These are phyloP conservation scores for Tetrao urogallus DNA, from an alignment of 2,113 vertebrate genomes.

Conservation along the genomic window DNA sequence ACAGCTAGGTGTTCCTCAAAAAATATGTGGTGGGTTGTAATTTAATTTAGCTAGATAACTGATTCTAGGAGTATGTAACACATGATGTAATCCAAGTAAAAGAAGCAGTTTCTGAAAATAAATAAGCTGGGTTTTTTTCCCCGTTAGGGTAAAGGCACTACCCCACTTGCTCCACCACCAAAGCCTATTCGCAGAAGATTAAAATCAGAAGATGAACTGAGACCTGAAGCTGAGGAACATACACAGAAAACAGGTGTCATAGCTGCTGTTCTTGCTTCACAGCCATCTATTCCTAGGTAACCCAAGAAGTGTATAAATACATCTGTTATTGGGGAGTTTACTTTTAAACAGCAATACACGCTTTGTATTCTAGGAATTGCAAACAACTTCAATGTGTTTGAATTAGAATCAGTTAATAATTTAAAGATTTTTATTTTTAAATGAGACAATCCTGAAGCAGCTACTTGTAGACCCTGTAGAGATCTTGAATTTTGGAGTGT, in stretches of 20 bases:
- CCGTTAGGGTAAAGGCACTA: constrained; percentile 87
- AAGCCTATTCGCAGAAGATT: constrained; percentile 95
- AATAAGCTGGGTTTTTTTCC: not conserved
- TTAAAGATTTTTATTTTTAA: not conserved
- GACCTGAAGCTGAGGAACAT: constrained; percentile 90
- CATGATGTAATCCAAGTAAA: not conserved
- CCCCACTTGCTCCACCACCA: constrained; percentile 94
- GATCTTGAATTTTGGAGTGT: not conserved
- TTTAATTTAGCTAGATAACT: not conserved
- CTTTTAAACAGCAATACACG: not conserved
- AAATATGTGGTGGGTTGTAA: not conserved
- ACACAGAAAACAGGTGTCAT: constrained; percentile 90
- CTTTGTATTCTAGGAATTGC: constrained; percentile 38
- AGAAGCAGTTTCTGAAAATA: not conserved
- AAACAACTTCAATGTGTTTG: not conserved
- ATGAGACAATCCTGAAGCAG: not conserved
- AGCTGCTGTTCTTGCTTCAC: constrained; percentile 88
- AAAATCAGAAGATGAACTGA: constrained; percentile 97
- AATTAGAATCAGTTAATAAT: not conserved
- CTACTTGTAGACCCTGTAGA: not conserved
- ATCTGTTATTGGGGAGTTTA: constrained; percentile 64
- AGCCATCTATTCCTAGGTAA: constrained; percentile 96
- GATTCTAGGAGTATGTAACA: not conserved
- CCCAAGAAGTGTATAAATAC: constrained; percentile 64
- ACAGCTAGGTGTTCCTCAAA: not conserved